phyloP scores from a whole-genome alignment of 2,797 vertebrate genomes.

The Sciaenops ocellatus region DNA sequence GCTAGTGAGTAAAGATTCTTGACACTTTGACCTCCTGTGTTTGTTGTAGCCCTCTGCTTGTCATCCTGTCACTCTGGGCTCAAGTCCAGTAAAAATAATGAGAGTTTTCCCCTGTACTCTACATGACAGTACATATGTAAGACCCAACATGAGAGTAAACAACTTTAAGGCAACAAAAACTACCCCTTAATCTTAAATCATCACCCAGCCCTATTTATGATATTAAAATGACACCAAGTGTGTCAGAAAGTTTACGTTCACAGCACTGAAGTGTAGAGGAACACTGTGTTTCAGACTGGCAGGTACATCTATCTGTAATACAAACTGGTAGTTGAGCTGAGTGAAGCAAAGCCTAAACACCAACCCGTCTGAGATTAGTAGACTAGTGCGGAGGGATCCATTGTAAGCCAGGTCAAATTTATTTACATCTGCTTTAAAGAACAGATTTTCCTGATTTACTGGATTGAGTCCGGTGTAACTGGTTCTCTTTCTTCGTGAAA shows the following conservation, averaged over 20 bases:
- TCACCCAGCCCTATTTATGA: neutral
- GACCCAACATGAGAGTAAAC: too few relatives aligned
- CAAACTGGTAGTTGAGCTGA: slow-evolving; percentile 18
- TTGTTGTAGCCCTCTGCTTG: neutral
- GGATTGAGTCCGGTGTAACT: slow-evolving; percentile 5
- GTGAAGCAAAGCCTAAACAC: slow-evolving; percentile 1
- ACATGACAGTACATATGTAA: neutral
- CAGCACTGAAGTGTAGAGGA: neutral
- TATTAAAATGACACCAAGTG: slow-evolving; percentile 1
- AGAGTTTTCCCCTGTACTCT: neutral
- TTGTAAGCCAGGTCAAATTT: neutral
- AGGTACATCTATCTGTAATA: neutral
- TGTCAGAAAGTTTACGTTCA: neutral
- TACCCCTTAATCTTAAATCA: neutral
- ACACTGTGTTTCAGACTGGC: neutral
- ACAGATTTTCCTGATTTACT: slow-evolving; percentile 25
- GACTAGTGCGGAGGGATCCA: neutral
- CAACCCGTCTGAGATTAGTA: slow-evolving; percentile 13
- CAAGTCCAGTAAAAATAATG: neutral
- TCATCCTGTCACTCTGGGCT: neutral
- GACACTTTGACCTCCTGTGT: neutral
- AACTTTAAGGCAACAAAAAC: too few relatives aligned
- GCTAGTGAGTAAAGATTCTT: neutral
- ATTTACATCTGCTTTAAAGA: slow-evolving; percentile 11
- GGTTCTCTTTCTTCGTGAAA: slow-evolving; percentile 23